Conservation (phyloP, 2,888 invertebrate species). For the Unio pictorum region DNA sequence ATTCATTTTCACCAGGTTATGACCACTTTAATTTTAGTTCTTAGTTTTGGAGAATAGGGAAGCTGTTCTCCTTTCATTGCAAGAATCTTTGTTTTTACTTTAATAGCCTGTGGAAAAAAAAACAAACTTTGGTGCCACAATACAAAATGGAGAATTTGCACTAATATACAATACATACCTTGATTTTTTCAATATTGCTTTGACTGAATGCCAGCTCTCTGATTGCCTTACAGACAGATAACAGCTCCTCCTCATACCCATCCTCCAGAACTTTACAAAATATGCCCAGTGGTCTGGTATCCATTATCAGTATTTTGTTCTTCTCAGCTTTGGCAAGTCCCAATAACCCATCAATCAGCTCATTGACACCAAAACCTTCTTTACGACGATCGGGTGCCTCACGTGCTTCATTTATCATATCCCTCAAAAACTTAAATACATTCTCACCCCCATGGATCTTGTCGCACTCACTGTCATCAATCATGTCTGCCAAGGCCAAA, state of each 20-base stretch:
- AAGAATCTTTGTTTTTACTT: too few species aligned
- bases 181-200: slow-evolving; percentile 43
- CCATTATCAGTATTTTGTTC: slow-evolving; percentile 49
- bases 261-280: slow-evolving; percentile 29
- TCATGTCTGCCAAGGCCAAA: slow-evolving; percentile 50
- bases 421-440: slow-evolving; percentile 47
- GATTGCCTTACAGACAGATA: slow-evolving; percentile 36
- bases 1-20: too few species aligned
- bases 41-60: too few species aligned
- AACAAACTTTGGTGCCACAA: background rate
- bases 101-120: too few species aligned
- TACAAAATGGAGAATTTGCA: background rate
- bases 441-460: slow-evolving; percentile 42
- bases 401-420: slow-evolving; percentile 32
- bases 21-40: too few species aligned
- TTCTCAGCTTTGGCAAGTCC: slow-evolving; percentile 52
- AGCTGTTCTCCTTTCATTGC: too few species aligned
- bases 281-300: slow-evolving; percentile 30
- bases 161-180: slow-evolving; percentile 27
- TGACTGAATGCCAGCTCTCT: slow-evolving; percentile 53
- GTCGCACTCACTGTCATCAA: slow-evolving; percentile 54
- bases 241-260: slow-evolving; percentile 29
- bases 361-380: slow-evolving; percentile 49
- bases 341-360: slow-evolving; percentile 50
- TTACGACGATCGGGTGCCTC: slow-evolving; percentile 28